Evolutionary conservation across 1,140 invertebrate genomes (phyloP).

Genomic region (Steinernema khuongi): DNA sequence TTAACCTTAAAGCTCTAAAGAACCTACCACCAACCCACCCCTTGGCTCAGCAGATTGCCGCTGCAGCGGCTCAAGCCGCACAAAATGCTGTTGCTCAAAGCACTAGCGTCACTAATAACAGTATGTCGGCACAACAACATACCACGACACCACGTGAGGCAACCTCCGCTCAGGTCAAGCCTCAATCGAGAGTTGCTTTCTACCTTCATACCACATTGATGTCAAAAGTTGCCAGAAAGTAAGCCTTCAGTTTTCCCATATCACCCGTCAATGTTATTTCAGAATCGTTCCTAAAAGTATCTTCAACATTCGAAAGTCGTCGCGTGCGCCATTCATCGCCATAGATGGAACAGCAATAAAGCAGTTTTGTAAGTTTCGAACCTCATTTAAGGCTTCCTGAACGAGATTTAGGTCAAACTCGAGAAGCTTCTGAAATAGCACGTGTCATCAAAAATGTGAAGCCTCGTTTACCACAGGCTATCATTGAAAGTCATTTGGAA

Average conservation of each 20-base stretch:
- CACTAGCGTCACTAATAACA: not conserved
- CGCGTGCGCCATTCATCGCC: slow-evolving; percentile 34
- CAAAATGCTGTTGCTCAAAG: not conserved
- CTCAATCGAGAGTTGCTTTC: slow-evolving; percentile 12
- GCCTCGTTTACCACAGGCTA: not conserved
- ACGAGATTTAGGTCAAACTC: slow-evolving; percentile 31
- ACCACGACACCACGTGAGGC: too few relatives aligned
- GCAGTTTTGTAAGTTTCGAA: slow-evolving; percentile 41
- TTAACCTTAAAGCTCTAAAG: not conserved
- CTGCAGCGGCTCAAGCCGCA: not conserved
- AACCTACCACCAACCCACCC: slow-evolving; percentile 16
- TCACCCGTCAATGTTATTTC: slow-evolving; percentile 30
- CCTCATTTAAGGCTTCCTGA: not conserved
- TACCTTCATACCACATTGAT: slow-evolving; percentile 23
- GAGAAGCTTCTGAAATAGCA: slow-evolving; percentile 32
- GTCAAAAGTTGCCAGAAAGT: slow-evolving; percentile 43
- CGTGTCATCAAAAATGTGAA: slow-evolving; percentile 20
- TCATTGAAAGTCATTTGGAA: not conserved
- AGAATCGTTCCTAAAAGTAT: slow-evolving; percentile 39
- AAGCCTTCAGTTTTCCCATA: slow-evolving; percentile 12
- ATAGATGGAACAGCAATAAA: slow-evolving; percentile 34
- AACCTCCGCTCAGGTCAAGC: not conserved
- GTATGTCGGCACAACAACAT: too few relatives aligned
- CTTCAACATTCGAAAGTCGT: slow-evolving; percentile 47
- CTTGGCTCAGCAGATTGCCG: slow-evolving; percentile 13